Evolutionary conservation across 2,888 invertebrate genomes (phyloP).

Genomic region (Hoplodrina ambigua): DNA sequence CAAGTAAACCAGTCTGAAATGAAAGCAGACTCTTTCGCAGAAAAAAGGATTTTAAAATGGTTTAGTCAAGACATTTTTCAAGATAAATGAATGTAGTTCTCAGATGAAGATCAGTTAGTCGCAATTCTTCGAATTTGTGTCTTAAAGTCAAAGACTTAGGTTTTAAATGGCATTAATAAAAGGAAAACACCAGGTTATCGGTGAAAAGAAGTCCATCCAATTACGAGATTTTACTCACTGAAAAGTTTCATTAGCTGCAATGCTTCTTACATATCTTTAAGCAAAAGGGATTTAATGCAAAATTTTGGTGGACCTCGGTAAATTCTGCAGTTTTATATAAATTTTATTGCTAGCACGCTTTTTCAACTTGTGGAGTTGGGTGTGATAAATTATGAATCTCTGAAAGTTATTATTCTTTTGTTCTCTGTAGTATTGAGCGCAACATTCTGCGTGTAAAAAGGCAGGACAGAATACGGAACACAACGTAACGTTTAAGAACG

Average conservation of each 20-base stretch:
- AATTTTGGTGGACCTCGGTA: background rate
- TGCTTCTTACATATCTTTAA: too few species aligned
- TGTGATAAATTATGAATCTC: background rate
- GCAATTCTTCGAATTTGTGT: background rate
- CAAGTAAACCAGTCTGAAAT: background rate
- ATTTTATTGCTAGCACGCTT: background rate
- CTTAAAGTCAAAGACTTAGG: too few species aligned
- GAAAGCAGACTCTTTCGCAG: background rate
- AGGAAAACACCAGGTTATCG: background rate
- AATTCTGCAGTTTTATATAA: background rate
- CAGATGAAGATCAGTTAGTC: too few species aligned
- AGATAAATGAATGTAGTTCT: background rate
- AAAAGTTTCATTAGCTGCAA: constrained; percentile 3
- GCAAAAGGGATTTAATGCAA: background rate
- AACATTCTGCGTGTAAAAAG: too few species aligned
- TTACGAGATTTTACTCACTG: background rate
- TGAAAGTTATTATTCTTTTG: too few species aligned
- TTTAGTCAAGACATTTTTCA: background rate
- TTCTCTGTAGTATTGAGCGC: too few species aligned
- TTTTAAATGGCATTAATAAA: background rate
- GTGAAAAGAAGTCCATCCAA: too few species aligned
- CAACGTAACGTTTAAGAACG: too few species aligned
- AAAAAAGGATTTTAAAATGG: constrained; percentile 1
- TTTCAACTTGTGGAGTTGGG: background rate
- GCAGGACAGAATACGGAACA: too few species aligned